These are phyloP conservation scores for Sinocyclocheilus grahami DNA, from an alignment of 2,113 vertebrate genomes.

Conservation along the genomic window DNA sequence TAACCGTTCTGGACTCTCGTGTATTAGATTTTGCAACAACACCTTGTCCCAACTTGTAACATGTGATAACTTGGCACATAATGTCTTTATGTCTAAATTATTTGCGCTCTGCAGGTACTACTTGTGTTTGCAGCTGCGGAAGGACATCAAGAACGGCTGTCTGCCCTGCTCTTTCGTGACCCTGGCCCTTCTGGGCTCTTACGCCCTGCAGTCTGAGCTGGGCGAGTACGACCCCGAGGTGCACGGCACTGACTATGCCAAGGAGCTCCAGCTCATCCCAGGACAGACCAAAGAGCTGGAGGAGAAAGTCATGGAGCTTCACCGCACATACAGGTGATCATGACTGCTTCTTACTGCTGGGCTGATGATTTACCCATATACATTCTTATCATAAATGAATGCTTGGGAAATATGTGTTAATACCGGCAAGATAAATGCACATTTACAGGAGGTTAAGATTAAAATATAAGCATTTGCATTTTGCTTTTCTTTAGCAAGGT, in stretches of 20 bases:
- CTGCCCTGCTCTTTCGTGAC: conserved; percentile 98
- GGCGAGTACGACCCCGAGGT: conserved; percentile 93
- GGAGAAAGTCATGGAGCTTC: conserved; percentile 94
- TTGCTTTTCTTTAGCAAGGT: neutral
- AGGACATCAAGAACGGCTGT: conserved; percentile 87
- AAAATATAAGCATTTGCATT: neutral
- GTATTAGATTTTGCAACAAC: neutral
- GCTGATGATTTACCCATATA: neutral
- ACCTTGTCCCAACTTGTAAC: neutral
- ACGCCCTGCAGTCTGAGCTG: conserved; percentile 93
- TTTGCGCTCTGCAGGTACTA: conserved; percentile 77
- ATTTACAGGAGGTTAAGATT: neutral
- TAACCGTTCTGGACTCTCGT: neutral
- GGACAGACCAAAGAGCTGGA: conserved; percentile 95
- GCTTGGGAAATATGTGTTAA: neutral
- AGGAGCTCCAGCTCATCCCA: conserved; percentile 87
- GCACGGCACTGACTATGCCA: conserved; percentile 84
- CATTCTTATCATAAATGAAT: neutral
- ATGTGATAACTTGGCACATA: neutral
- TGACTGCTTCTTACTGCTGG: neutral
- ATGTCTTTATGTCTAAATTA: neutral
- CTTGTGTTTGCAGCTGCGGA: conserved; percentile 92
- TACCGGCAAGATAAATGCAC: neutral
- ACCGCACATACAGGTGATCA: conserved; percentile 89
- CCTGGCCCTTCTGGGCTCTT: conserved; percentile 91